A percentile compares a stretch with the other conserved stretches of the same genome.
phyloP scores from a whole-genome alignment of 2,888 invertebrate genomes.

The Maniola hyperantus region DNA sequence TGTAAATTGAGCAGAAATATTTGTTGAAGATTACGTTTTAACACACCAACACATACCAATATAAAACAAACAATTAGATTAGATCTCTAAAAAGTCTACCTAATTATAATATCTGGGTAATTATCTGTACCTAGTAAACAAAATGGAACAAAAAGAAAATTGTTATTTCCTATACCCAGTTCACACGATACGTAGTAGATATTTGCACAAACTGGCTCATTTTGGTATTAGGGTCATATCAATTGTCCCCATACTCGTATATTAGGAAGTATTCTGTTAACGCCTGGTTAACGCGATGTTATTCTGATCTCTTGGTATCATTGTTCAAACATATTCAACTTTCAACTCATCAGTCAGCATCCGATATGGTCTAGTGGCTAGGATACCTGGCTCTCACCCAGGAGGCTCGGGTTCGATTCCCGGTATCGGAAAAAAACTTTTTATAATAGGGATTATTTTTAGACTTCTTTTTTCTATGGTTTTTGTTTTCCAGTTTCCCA shows the following conservation, averaged over 20 bases:
- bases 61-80: background rate
- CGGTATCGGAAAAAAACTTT: constrained; percentile 80
- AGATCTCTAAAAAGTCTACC: background rate
- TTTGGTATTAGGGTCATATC: constrained; percentile 56
- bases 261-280: constrained; percentile 40
- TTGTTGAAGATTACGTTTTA: background rate
- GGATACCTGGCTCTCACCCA: constrained; percentile 47
- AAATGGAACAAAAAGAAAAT: constrained; percentile 12
- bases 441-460: background rate
- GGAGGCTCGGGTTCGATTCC: constrained; percentile 89
- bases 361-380: constrained; percentile 39
- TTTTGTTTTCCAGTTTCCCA: background rate
- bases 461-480: background rate
- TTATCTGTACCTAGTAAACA: constrained; percentile 11
- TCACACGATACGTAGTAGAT: constrained; percentile 53
- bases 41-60: background rate
- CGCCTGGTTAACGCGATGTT: constrained; percentile 32
- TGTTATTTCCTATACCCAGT: constrained; percentile 57
- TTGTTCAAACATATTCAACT: constrained; percentile 16
- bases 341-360: background rate
- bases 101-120: background rate
- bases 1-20: background rate
- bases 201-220: constrained; percentile 52
- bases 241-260: constrained; percentile 42
- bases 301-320: constrained; percentile 9